These are phyloP conservation scores for Chaenocephalus aceratus DNA, from an alignment of 2,113 vertebrate species.

Conservation along the genomic window DNA sequence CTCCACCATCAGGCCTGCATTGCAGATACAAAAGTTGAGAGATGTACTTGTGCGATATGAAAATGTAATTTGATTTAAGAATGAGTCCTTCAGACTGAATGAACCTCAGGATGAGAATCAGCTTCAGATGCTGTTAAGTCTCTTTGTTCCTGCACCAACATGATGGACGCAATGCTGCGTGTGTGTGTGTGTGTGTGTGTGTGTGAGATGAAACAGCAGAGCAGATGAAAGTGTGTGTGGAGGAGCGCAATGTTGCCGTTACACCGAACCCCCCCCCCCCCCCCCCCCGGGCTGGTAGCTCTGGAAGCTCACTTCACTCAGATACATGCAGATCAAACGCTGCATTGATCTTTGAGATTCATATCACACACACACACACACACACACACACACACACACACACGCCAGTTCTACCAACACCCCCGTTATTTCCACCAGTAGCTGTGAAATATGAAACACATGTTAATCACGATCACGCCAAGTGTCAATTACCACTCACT, in stretches of 20 bases:
- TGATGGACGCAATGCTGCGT: slow-evolving; percentile 57
- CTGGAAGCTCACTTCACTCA: slow-evolving; percentile 75
- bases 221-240: slow-evolving; percentile 64
- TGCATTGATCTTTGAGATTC: slow-evolving; percentile 74
- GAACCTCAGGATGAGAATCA: slow-evolving; percentile 17
- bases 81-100: slow-evolving; percentile 10
- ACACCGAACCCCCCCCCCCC: slow-evolving; percentile 56
- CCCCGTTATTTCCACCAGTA: slow-evolving; percentile 48
- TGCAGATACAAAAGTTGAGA: too few species aligned
- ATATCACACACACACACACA: slow-evolving; percentile 47
- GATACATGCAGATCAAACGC: slow-evolving; percentile 77
- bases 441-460: slow-evolving; percentile 69
- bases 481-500: slow-evolving; percentile 49
- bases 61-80: slow-evolving; percentile 5
- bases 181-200: slow-evolving; percentile 21
- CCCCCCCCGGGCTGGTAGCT: slow-evolving; percentile 69
- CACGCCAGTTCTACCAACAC: slow-evolving; percentile 37
- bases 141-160: slow-evolving; percentile 61
- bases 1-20: too few species aligned
- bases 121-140: slow-evolving; percentile 38
- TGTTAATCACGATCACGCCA: slow-evolving; percentile 63
- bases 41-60: too few species aligned
- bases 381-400: slow-evolving; percentile 39
- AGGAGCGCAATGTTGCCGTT: slow-evolving; percentile 57
- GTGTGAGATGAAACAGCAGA: slow-evolving; percentile 62